Evolutionary conservation across 1,140 invertebrate genomes (phyloP).

Genomic region (Heliconius eleuchia): DNA sequence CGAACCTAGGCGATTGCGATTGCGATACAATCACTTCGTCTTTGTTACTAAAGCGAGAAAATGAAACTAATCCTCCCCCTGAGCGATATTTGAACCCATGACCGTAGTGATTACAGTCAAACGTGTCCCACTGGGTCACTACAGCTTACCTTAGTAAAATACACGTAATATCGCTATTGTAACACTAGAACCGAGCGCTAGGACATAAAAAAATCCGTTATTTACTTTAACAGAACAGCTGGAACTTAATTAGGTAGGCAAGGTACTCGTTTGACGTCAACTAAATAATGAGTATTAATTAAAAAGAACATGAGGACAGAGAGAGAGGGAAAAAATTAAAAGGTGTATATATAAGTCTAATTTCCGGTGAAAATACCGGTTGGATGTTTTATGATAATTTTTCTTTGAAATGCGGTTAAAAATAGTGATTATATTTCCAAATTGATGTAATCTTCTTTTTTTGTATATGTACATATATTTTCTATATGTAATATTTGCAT

Average conservation of each 20-base stretch:
- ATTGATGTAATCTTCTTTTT: neutral
- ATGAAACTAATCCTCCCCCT: too few species aligned
- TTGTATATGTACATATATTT: too few species aligned
- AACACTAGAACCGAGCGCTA: neutral
- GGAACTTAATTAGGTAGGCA: neutral
- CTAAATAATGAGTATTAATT: conserved; percentile 28
- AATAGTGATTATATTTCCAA: neutral
- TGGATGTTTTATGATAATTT: neutral
- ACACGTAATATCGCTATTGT: neutral
- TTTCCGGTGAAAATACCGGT: neutral
- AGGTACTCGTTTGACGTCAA: conserved; percentile 1
- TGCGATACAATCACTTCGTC: too few species aligned
- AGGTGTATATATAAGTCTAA: conserved; percentile 22
- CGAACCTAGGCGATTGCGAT: too few species aligned
- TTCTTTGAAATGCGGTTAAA: neutral
- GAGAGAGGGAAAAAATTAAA: conserved; percentile 22
- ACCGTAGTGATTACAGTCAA: too few species aligned
- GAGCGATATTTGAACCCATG: too few species aligned
- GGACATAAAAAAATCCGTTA: neutral
- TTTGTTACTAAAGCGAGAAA: too few species aligned
- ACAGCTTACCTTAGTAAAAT: neutral
- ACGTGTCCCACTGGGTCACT: neutral
- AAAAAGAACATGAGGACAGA: conserved; percentile 24
- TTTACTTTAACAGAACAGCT: conserved; percentile 4
- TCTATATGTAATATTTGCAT: too few species aligned